Conservation (phyloP, 2,113 vertebrate species). For the Panurus biarmicus region DNA sequence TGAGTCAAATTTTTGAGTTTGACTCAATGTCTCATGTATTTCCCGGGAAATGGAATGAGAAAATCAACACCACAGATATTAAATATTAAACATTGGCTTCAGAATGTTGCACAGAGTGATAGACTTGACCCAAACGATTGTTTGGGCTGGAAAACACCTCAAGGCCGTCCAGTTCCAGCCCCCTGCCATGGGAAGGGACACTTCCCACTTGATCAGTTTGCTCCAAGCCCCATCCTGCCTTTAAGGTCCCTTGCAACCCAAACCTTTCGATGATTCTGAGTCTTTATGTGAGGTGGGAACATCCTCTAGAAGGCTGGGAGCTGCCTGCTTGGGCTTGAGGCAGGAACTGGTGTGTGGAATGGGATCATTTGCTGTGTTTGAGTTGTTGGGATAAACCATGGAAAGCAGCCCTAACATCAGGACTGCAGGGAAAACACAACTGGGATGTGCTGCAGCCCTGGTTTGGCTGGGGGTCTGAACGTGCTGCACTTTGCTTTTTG, state of each 20-base stretch:
- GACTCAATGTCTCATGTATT: not conserved
- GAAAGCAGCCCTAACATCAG: not conserved
- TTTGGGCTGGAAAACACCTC: not conserved
- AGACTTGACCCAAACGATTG: not conserved
- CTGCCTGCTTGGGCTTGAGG: not conserved
- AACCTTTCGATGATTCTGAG: not conserved
- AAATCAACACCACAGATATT: not conserved
- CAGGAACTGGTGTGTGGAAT: not conserved
- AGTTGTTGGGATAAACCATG: not conserved
- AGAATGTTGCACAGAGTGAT: not conserved
- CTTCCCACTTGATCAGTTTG: not conserved
- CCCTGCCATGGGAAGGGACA: not conserved
- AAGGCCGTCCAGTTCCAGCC: not conserved
- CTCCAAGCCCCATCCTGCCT: not conserved
- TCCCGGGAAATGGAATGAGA: not conserved
- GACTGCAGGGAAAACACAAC: not conserved
- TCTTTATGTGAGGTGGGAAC: not conserved
- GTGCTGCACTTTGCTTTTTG: not conserved
- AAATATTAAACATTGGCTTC: not conserved
- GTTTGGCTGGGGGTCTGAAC: not conserved
- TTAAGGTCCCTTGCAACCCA: not conserved
- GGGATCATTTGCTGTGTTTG: accelerated
- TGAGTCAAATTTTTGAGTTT: not conserved
- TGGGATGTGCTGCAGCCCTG: not conserved
- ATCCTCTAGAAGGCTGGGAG: not conserved